Conservation (phyloP, 2,888 invertebrate species). For the Eupithecia centaureata region DNA sequence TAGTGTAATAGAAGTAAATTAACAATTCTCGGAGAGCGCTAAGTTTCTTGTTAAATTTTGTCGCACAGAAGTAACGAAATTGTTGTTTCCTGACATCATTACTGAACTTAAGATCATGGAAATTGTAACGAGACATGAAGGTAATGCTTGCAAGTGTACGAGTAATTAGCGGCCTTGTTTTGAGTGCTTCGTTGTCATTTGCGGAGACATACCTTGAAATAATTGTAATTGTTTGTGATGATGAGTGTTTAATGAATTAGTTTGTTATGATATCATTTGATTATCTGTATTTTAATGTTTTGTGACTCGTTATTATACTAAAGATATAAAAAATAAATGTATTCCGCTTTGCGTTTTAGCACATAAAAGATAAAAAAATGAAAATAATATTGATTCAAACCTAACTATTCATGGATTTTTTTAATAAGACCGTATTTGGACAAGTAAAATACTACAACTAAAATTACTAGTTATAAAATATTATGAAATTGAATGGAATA, state of each 20-base stretch:
- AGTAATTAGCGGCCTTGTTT: slow-evolving; percentile 26
- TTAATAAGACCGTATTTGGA: neutral
- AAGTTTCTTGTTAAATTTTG: slow-evolving; percentile 30
- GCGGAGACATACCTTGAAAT: slow-evolving; percentile 9
- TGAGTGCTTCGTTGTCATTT: slow-evolving; percentile 22
- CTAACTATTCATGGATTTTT: neutral
- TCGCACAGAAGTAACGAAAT: slow-evolving; percentile 19
- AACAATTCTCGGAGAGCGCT: slow-evolving; percentile 20
- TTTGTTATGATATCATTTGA: neutral
- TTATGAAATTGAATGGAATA: too few relatives aligned
- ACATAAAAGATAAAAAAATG: neutral
- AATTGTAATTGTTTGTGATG: slow-evolving; percentile 11
- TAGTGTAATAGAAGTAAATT: slow-evolving; percentile 18
- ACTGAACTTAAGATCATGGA: slow-evolving; percentile 27
- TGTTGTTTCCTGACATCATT: slow-evolving; percentile 26
- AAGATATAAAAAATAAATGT: neutral
- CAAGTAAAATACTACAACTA: neutral
- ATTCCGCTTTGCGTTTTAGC: neutral
- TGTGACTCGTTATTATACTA: neutral
- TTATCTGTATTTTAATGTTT: neutral
- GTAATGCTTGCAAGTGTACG: slow-evolving; percentile 20
- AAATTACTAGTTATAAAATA: neutral
- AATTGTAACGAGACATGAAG: slow-evolving; percentile 28
- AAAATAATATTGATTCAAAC: too few relatives aligned
- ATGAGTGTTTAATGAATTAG: neutral